These are phyloP conservation scores for Carposina sasakii DNA, from an alignment of 1,140 invertebrate species.

Conservation along the genomic window DNA sequence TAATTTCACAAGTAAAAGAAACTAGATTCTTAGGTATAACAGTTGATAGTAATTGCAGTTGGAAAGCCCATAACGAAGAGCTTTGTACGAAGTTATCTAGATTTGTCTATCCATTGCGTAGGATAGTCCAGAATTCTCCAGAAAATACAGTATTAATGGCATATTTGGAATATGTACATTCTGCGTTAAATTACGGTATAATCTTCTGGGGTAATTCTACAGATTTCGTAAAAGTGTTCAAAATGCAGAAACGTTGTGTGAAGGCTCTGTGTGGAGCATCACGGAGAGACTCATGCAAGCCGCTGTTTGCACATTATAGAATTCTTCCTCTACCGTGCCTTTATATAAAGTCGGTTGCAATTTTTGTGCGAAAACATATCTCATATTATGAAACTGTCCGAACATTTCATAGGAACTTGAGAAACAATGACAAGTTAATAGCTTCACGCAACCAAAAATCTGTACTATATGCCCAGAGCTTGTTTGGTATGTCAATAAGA, in stretches of 20 bases:
- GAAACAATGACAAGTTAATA: no score
- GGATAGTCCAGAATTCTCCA: background rate
- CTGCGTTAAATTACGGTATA: background rate
- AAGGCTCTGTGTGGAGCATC: background rate
- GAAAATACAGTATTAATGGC: background rate
- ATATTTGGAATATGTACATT: background rate
- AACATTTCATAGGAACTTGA: no score
- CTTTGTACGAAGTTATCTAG: background rate
- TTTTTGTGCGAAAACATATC: background rate
- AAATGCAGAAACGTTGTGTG: background rate
- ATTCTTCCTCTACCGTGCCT: slow-evolving; percentile 1
- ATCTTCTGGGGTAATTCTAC: background rate
- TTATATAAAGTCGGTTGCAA: background rate
- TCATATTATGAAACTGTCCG: background rate
- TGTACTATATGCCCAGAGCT: no score
- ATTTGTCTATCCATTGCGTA: slow-evolving; percentile 2
- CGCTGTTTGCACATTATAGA: background rate
- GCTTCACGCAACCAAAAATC: no score
- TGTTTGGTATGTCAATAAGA: no score
- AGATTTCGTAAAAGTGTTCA: background rate
- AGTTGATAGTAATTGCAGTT: slow-evolving; percentile 8
- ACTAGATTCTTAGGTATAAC: slow-evolving; percentile 4
- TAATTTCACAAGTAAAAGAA: background rate
- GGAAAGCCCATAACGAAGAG: slow-evolving; percentile 1
- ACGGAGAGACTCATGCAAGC: background rate